Evolutionary conservation across 2,113 vertebrate species (phyloP), one percentile per base, ranked within the genome.

Genomic region (Vidua chalybeata): DNA sequence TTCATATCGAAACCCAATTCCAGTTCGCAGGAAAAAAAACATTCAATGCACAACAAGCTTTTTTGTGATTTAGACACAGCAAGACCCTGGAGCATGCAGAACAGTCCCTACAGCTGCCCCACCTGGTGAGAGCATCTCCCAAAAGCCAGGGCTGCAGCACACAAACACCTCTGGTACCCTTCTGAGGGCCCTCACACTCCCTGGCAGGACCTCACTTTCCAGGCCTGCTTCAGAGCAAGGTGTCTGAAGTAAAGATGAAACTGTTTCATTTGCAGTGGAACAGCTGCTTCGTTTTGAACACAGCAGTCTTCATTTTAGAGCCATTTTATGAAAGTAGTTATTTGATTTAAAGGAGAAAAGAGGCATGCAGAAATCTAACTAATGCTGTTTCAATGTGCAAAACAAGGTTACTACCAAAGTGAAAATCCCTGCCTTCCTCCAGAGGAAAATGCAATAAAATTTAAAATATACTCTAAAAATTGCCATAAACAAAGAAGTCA

Each of bases 401-500:
- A 94, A 63, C 28, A 46, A 69, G 54, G 35, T 80, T 73, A 51
- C 41, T 51, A 59, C 46, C 39, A 8, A 77, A 89, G 77, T 26
- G 49, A 80, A 49, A 87, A 82, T 83, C 61, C n/a, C 27, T 86
- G 77, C 79, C 94, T 94, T 66, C 84, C 69, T 68, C 39, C 69
- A 94, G 73, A 84, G 67, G 77, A 94, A 95, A 97, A 84, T 11
- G 19, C 76, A 91, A 78, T 82, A 74, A 91, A 95, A 79, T 90
- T 80, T 84, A 78, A 79, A 90, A 93, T n/a, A 64, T 24, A 49
- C 59, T 80, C 83, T 93, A 92, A 83, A 83, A 78, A 62, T 62
- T 46, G 35, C 64, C 20, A 67, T 11, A 14, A 76, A 69, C 55
- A 27, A 68, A 56, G 45, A 45, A 83, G 26, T 59, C 10, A 20